phyloP scores from a whole-genome alignment of 2,797 vertebrate species.

The Malacoctenus gilli region DNA sequence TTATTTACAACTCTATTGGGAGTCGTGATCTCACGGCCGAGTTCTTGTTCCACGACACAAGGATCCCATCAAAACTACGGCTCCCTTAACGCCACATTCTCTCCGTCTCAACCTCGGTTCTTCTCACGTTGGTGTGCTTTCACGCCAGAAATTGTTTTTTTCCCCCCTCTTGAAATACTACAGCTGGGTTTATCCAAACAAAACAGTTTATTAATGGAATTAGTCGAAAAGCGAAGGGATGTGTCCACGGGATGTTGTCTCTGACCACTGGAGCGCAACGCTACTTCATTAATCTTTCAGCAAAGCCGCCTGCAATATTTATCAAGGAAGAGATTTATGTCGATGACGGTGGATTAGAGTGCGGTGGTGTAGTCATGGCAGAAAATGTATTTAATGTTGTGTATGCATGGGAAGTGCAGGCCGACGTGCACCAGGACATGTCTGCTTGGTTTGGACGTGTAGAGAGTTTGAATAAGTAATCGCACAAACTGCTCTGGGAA shows the following conservation, averaged over 20 bases:
- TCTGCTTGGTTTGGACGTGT: not conserved
- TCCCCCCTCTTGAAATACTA: constrained; percentile 22
- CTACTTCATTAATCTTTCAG: constrained; percentile 67
- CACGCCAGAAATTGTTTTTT: constrained; percentile 49
- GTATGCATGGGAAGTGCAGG: constrained; percentile 11
- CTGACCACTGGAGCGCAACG: constrained; percentile 46
- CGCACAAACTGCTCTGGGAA: constrained; percentile 3
- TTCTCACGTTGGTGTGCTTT: constrained; percentile 17
- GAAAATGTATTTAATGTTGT: constrained; percentile 49
- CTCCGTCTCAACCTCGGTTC: constrained; percentile 13
- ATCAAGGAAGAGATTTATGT: constrained; percentile 63
- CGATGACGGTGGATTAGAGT: constrained; percentile 56
- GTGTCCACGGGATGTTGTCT: constrained; percentile 57
- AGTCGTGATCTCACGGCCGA: not conserved
- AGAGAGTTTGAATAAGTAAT: constrained; percentile 9
- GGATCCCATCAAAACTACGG: constrained; percentile 23
- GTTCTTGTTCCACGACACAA: not conserved
- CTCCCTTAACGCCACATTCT: constrained; percentile 10
- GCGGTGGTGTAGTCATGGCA: constrained; percentile 26
- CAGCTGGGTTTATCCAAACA: constrained; percentile 60
- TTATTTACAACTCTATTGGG: constrained; percentile 33
- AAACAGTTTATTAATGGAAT: constrained; percentile 53
- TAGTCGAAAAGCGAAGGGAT: constrained; percentile 33
- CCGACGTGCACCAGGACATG: constrained; percentile 5
- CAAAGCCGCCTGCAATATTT: constrained; percentile 66